Base-by-base conservation (phyloP, 2,113 vertebrate species). In the Hucho hucho region DNA sequence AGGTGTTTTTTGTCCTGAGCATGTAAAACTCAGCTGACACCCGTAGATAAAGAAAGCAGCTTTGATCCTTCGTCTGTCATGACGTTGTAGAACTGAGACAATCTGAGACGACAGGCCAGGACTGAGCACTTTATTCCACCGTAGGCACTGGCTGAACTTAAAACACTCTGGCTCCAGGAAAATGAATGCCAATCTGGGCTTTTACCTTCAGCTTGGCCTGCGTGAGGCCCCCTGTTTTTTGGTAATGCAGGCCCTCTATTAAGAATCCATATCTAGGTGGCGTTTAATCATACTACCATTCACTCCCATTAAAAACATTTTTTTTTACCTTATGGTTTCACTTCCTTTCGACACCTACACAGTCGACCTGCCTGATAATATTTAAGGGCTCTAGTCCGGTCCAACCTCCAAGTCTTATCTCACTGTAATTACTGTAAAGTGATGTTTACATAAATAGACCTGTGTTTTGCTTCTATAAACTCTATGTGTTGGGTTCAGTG, bases 21-120 rank as follows among this genome's bases (percentile, higher is more conserved):
- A 90, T 89, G 89, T 90, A 86, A 89, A 87, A 84, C 87, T 82
- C 78, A 77, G 78, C 64, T 88, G 87, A 88, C 89, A 89, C 81
- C 78, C 80, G 63, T 78, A 84, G 72, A 79, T 81, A 84, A 70
- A 79, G 83, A 88, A 84, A 85, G 82, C 79, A 73, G 86, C 91
- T 90, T 93, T 92, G 90, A 92, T 92, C 84, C 73, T 76, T 64
- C 77, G 81, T 82, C 84, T 87, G 79, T 80, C 69, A 32, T 64
- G 24, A 4, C 12, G 13, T 26, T 24, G 4, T 26, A 6, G 24
- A 24, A 11, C 63, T 79, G 75, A 18, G 86, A 84, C 84, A 74
- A 86, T 87, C 82, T 79, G 69, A 88, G 83, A 90, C 87, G 88
- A 91, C 85, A 86, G 87, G 82, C 80, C 80, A 73, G 87, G 58